Conservation (phyloP, 2,888 invertebrate species). For the Meiosimyza platycephala region DNA sequence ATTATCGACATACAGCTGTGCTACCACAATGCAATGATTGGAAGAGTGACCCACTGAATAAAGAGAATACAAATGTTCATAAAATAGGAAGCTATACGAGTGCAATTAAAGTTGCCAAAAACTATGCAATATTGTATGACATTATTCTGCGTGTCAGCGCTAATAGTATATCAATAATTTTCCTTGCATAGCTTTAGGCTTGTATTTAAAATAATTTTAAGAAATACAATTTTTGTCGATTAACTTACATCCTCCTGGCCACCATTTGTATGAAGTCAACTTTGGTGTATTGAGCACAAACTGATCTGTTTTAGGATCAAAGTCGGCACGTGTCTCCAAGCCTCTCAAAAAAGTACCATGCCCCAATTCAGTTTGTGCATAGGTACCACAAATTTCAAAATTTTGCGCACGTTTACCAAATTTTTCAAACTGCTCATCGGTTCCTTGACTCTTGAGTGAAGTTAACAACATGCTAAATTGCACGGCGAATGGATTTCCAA, state of each 20-base stretch:
- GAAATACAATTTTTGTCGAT: neutral
- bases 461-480: slow-evolving; percentile 93
- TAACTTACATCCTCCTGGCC: slow-evolving; percentile 91
- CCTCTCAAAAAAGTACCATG: slow-evolving; percentile 93
- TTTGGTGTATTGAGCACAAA: slow-evolving; percentile 90
- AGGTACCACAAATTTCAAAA: slow-evolving; percentile 89
- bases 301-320: slow-evolving; percentile 82
- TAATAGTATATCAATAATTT: too few species aligned
- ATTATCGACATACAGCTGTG: slow-evolving; percentile 86
- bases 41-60: slow-evolving; percentile 85
- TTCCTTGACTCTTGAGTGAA: slow-evolving; percentile 86
- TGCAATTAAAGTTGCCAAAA: neutral
- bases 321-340: slow-evolving; percentile 92
- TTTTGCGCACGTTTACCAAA: slow-evolving; percentile 86
- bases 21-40: slow-evolving; percentile 91
- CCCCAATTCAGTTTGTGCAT: slow-evolving; percentile 96
- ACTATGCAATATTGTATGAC: too few species aligned
- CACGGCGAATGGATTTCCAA: slow-evolving; percentile 71
- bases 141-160: too few species aligned
- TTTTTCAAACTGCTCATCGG: slow-evolving; percentile 85
- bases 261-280: slow-evolving; percentile 92
- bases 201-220: neutral
- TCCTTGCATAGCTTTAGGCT: too few species aligned
- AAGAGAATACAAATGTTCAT: neutral
- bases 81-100: too few species aligned